Base-by-base conservation (phyloP, 2,888 invertebrate genomes). In the Bedellia somnulentella region DNA sequence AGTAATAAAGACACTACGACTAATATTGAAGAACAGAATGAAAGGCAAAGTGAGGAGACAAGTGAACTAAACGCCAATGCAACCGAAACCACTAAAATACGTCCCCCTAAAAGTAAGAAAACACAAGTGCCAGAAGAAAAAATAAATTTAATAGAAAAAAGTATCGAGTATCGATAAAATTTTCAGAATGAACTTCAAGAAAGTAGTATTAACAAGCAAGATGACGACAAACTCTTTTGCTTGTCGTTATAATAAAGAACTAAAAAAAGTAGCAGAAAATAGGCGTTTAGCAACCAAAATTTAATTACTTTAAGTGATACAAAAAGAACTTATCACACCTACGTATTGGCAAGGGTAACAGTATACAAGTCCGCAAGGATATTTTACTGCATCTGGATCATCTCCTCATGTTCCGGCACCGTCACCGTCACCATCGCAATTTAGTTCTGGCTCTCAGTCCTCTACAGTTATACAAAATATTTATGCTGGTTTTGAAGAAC, bases 141-240 rank as follows among this genome's bases (percentile, higher is more conserved):
- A 27, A n/a, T n/a, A n/a, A n/a, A n/a, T 22, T 23, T 23, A 23
- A 22, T 24, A 30, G 24, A 16, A 24, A 30, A 24, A 15, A 29
- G 29, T 14, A 29, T 29, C 14, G 22, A 29, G 24, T 30, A 15
- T 5, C 23, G 24, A 16, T 16, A 25, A 30, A 27, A 43, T 44
- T 32, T 43, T 36, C 40, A 39, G 32, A 39, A 35, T 34, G 36
- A 40, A 40, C 33, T 43, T 33, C 30, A 36, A 36, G 33, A 37
- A 38, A 37, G 40, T 35, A 37, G 37, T 38, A 37, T 43, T 37
- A 37, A 40, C 17, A 42, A 42, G 28, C 39, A 39, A 39, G 42
- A 45, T 41, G 44, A 46, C 21, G 44, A 47, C 23, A 45, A 47
- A 38, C 41, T 45, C 12, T 46, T 47, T 42, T 44, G 46, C 39